Evolutionary conservation across 2,797 vertebrate genomes (phyloP).

Genomic region (Avahi laniger): DNA sequence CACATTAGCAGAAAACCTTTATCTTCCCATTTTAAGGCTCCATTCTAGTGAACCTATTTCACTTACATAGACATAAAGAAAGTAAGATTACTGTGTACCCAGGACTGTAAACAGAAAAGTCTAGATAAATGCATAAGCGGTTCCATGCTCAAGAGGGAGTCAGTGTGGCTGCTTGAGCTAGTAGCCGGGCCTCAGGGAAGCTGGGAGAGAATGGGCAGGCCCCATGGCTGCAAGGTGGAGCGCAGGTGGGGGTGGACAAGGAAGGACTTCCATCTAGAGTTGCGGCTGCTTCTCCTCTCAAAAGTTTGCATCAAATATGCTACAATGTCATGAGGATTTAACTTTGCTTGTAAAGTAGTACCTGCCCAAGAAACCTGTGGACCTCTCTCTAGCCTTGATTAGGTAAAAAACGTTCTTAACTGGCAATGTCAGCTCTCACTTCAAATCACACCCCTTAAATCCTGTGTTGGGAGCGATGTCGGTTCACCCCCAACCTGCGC

Average conservation of each 20-base stretch:
- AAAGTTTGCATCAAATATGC: background rate
- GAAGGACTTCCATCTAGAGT: background rate
- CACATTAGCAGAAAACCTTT: background rate
- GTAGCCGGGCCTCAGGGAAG: background rate
- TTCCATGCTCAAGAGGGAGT: background rate
- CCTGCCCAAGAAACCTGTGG: background rate
- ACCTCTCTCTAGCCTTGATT: background rate
- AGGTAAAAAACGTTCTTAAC: background rate
- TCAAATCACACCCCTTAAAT: background rate
- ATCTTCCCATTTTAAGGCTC: background rate
- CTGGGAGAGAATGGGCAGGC: background rate
- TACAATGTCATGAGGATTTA: background rate
- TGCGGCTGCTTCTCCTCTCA: background rate
- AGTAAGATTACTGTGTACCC: background rate
- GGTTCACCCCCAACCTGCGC: background rate
- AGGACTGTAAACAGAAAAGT: background rate
- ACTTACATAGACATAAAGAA: background rate
- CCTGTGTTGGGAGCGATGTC: background rate
- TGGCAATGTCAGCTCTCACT: background rate
- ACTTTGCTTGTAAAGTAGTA: background rate
- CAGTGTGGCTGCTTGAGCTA: background rate
- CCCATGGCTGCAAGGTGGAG: fast-evolving
- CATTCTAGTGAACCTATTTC: background rate
- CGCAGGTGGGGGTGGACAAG: background rate
- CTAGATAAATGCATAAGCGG: background rate